A percentile compares a stretch with the other conserved stretches of the same genome.
phyloP scores from a whole-genome alignment of 2,113 vertebrate genomes.

The Calyptomena viridis region DNA sequence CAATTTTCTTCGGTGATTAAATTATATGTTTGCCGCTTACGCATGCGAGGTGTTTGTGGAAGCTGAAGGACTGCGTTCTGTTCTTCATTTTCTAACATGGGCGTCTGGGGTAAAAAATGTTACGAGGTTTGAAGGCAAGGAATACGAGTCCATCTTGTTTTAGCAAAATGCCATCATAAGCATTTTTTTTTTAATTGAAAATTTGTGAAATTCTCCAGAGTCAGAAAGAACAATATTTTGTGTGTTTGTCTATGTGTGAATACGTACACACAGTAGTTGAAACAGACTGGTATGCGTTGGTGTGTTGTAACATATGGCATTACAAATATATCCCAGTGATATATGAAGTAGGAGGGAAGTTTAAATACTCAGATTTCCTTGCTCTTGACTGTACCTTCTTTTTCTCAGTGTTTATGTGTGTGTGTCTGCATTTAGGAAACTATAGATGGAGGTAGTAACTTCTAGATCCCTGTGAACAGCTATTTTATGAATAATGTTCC shows the following conservation, averaged over 20 bases:
- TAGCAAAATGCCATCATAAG: neutral
- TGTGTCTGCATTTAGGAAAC: neutral
- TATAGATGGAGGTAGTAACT: neutral
- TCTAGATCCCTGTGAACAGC: neutral
- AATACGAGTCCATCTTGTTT: neutral
- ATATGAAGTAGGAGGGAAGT: neutral
- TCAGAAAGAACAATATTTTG: neutral
- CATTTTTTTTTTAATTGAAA: neutral
- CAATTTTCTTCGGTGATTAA: slow-evolving; percentile 43
- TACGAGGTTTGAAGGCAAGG: neutral
- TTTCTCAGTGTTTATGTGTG: neutral
- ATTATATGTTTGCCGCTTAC: neutral
- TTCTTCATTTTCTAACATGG: neutral
- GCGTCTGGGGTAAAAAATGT: neutral
- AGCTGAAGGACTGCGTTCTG: neutral
- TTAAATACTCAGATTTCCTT: slow-evolving; percentile 9
- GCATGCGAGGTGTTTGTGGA: slow-evolving; percentile 6
- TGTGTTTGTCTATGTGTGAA: neutral
- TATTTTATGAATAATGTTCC: neutral
- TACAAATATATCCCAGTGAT: slow-evolving; percentile 4
- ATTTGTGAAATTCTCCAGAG: neutral
- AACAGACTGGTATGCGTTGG: neutral
- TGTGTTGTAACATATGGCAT: slow-evolving; percentile 8
- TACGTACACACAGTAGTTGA: neutral
- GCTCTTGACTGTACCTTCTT: neutral